A percentile compares a stretch with the other conserved stretches of the same genome.
Conservation (phyloP, 2,797 vertebrate species). For the Thalassophryne amazonica region DNA sequence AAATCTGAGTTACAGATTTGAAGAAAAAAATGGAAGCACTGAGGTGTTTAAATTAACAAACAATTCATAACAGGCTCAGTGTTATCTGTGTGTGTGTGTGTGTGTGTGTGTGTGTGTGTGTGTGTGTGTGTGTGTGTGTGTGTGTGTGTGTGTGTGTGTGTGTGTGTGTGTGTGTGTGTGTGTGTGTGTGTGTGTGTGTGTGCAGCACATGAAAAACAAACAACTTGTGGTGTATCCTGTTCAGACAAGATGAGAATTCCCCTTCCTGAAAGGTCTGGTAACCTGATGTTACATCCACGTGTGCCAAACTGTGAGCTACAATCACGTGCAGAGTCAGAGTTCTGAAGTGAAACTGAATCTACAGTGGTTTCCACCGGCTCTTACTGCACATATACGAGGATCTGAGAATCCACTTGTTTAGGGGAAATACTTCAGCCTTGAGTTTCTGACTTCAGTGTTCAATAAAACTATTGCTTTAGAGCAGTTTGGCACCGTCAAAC, state of each 20-base stretch:
- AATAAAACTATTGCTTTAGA: conserved; percentile 30
- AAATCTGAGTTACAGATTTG: not conserved
- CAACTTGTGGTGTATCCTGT: not conserved
- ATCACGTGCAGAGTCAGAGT: conserved; percentile 25
- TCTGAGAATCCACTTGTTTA: conserved; percentile 13
- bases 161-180: not conserved
- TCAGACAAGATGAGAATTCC: not conserved
- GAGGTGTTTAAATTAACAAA: not conserved
- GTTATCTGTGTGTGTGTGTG: not conserved
- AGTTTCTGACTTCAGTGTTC: conserved; percentile 5
- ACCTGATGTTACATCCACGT: not conserved
- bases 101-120: not conserved
- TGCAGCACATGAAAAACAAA: conserved; percentile 1
- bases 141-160: not conserved
- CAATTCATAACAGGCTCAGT: not conserved
- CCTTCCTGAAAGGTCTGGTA: not conserved
- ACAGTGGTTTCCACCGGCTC: conserved; percentile 32
- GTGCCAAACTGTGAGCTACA: not conserved
- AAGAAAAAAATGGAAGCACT: not conserved
- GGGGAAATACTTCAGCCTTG: conserved; percentile 18
- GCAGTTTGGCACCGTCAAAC: conserved; percentile 34
- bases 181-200: not conserved
- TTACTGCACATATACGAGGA: not conserved
- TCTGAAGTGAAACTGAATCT: conserved; percentile 45
- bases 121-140: not conserved